Evolutionary conservation across 2,888 invertebrate genomes (phyloP), one percentile per base, ranked within the genome.

Genomic region (Drosophila merina): DNA sequence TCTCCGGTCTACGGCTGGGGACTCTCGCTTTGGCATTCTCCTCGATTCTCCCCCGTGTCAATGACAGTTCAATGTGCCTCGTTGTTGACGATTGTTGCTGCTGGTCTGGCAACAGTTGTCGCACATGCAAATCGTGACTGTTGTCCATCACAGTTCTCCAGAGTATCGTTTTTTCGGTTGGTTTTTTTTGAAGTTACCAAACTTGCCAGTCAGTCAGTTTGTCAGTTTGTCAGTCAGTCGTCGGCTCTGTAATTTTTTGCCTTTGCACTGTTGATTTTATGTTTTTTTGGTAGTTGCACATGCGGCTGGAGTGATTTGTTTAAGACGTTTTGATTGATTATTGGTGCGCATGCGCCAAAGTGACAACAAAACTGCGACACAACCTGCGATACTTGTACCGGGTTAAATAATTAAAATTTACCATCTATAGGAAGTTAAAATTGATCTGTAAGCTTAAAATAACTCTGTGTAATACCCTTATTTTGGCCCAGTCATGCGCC

Each of bases 1-100:
- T 64, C 49, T 49, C 10, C 54, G 9, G 40, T 47, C 54, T 58
- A 10, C 25, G 70, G 72, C 33, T 52, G 14, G 31, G 67, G 74
- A 48, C 70, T 64, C 68, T 63, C 52, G 12, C 56, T 54, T 71
- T 45, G 54, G 45, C 69, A 55, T 70, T 71, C 72, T 74, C 60
- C 74, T 55, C 57, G 54, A 69, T 58, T 75, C 75, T 84, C 54
- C 76, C 82, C 82, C 79, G 90, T 88, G 90, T 90, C 89, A 89
- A 88, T 89, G 90, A 86, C 89, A 89, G 89, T 89, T 89, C 86
- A 86, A 90, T 88, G 80, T 81, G 82, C 88, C 67, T 81, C 81
- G 75, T 79, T 77, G 80, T 82, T 85, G 86, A 76, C 76, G 76
- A 67, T 63, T 78, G 66, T 38, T 62, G 67, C 45, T 62, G 63